Conservation (phyloP, 2,888 invertebrate species). For the Caenorhabditis doughertyi region DNA sequence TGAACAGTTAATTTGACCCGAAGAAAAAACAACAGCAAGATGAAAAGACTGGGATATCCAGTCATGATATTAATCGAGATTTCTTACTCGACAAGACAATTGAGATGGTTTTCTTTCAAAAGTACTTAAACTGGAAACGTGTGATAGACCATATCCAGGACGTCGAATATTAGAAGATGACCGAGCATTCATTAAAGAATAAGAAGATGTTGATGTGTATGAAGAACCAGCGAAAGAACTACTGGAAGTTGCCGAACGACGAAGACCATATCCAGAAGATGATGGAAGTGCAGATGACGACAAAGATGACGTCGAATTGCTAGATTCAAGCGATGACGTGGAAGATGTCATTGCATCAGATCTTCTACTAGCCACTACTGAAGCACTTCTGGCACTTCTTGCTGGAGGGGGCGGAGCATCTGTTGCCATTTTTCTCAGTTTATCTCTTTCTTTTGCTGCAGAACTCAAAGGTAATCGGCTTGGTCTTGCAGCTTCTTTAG, state of each 20-base stretch:
- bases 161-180: constrained; percentile 73
- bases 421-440: constrained; percentile 47
- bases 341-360: constrained; percentile 62
- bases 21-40: constrained; percentile 30
- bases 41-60: background rate
- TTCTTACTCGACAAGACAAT: constrained; percentile 73
- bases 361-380: constrained; percentile 45
- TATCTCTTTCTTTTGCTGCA: constrained; percentile 64
- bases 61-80: constrained; percentile 38
- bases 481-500: constrained; percentile 59
- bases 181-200: constrained; percentile 51
- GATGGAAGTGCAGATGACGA: constrained; percentile 16
- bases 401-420: constrained; percentile 46
- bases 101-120: constrained; percentile 79
- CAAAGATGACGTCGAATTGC: constrained; percentile 9
- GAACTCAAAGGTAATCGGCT: constrained; percentile 73
- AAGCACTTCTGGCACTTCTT: constrained; percentile 44
- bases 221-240: constrained; percentile 62
- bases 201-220: constrained; percentile 63
- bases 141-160: constrained; percentile 77
- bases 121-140: constrained; percentile 76
- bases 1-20: background rate
- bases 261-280: constrained; percentile 56
- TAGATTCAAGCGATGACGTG: constrained; percentile 39
- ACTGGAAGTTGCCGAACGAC: constrained; percentile 66